Evolutionary conservation across 2,797 vertebrate species (phyloP).

Genomic region (Arrhamphus sclerolepis): DNA sequence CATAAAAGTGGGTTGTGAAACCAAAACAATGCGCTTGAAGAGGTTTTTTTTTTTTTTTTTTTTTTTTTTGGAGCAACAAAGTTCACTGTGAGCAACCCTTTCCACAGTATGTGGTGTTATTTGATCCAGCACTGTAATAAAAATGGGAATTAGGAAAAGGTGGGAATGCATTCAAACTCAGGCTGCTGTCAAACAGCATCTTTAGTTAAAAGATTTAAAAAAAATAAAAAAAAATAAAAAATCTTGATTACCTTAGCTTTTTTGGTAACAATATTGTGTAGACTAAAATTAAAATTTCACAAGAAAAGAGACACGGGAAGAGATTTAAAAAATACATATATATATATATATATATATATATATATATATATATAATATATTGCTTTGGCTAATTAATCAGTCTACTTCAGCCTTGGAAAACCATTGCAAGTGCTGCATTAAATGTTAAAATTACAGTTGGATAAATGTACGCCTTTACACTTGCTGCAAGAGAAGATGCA

Average conservation of each 20-base stretch:
- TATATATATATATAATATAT: too few relatives aligned
- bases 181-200: not conserved
- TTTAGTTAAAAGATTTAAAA: too few relatives aligned
- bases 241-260: not conserved
- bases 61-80: conserved; percentile 1
- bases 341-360: too few relatives aligned
- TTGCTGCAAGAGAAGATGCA: conserved; percentile 68
- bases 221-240: not conserved
- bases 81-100: not conserved
- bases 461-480: conserved; percentile 67
- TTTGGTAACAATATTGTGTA: not conserved
- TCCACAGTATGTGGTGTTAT: not conserved
- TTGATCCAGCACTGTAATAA: not conserved
- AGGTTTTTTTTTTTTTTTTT: too few relatives aligned
- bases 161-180: not conserved
- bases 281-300: not conserved
- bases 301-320: conserved; percentile 8
- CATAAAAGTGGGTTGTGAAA: conserved; percentile 1
- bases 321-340: conserved; percentile 13
- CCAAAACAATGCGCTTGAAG: conserved; percentile 5
- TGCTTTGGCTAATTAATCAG: conserved; percentile 43
- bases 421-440: conserved; percentile 56
- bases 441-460: conserved; percentile 71
- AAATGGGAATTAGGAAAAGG: not conserved
- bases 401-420: conserved; percentile 41